These are phyloP conservation scores for Coluber constrictor DNA, from an alignment of 2,797 vertebrate species.

Conservation along the genomic window DNA sequence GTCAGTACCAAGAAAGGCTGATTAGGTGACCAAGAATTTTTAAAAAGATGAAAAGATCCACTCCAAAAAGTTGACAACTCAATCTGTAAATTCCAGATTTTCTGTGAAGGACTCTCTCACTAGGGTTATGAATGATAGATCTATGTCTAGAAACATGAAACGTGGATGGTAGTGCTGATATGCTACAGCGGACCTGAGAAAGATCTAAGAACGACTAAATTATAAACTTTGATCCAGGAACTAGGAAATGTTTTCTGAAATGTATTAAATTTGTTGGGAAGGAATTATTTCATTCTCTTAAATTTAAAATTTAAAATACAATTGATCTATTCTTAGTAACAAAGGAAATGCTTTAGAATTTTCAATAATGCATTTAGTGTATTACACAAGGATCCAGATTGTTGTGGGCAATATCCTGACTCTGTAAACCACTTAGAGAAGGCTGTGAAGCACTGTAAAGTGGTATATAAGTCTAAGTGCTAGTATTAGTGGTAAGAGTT, in stretches of 20 bases:
- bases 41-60: not conserved
- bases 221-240: not conserved
- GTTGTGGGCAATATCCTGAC: no score
- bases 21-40: not conserved
- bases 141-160: not conserved
- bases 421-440: no score
- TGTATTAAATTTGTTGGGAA: not conserved
- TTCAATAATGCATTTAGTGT: not conserved
- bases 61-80: not conserved
- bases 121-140: not conserved
- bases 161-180: not conserved
- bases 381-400: no score
- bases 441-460: no score
- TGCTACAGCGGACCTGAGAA: not conserved
- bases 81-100: not conserved
- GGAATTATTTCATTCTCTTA: not conserved
- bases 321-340: not conserved
- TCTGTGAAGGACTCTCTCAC: not conserved
- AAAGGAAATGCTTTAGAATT: not conserved
- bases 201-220: not conserved
- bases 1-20: not conserved
- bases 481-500: not conserved
- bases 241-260: not conserved
- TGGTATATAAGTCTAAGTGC: no score
- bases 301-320: not conserved